A percentile compares a stretch with the other conserved stretches of the same genome.
These are phyloP conservation scores for Paradoxurus hermaphroditus DNA, from an alignment of 2,113 vertebrate species.

Conservation along the genomic window DNA sequence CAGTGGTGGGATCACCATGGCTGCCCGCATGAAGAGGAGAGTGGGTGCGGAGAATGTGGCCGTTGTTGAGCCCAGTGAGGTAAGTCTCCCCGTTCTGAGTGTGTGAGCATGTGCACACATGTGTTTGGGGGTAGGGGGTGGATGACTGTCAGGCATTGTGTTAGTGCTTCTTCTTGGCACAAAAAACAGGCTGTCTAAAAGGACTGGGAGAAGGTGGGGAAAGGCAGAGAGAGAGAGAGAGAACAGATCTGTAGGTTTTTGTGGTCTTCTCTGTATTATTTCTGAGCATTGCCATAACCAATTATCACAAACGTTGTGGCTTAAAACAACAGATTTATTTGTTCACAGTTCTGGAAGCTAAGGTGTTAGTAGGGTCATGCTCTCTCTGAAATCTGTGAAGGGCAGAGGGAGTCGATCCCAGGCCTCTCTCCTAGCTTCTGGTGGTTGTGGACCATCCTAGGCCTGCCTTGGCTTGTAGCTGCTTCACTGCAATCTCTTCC, in stretches of 20 bases:
- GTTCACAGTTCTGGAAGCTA: not conserved
- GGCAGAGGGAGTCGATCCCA: too few species aligned
- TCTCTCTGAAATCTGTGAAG: not conserved
- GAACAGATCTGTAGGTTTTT: not conserved
- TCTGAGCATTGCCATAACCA: not conserved
- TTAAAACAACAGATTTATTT: not conserved
- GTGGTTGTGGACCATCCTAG: not conserved
- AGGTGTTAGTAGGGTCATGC: not conserved
- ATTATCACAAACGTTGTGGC: not conserved
- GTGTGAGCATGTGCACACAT: not conserved
- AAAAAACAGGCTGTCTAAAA: not conserved
- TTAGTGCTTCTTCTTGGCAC: not conserved
- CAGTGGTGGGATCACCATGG: slow-evolving; percentile 94
- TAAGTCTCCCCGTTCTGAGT: slow-evolving; percentile 47
- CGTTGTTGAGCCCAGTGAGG: slow-evolving; percentile 94
- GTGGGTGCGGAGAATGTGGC: slow-evolving; percentile 93
- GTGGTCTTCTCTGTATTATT: not conserved
- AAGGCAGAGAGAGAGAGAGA: not conserved
- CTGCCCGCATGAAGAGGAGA: slow-evolving; percentile 93
- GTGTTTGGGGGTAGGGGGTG: not conserved
- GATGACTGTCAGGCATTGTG: not conserved
- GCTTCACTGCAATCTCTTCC: not conserved
- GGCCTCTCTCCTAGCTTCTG: not conserved
- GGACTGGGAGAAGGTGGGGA: not conserved
- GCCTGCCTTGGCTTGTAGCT: not conserved